Conservation (phyloP, 2,113 vertebrate species). For the Lanius collurio region DNA sequence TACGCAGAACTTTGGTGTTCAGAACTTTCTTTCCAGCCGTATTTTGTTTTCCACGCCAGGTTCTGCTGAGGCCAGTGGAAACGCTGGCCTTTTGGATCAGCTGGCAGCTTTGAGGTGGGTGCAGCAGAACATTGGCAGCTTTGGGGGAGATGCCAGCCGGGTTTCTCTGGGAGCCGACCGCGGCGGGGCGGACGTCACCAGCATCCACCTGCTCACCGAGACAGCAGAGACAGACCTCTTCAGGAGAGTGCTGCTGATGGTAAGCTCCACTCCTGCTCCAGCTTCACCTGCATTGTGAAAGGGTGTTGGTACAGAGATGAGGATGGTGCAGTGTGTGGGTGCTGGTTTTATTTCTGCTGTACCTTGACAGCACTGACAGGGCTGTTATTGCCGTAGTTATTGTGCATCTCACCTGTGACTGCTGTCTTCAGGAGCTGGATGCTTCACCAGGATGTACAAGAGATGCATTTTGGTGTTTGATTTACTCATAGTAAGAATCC, state of each 20-base stretch:
- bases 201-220: slow-evolving; percentile 79
- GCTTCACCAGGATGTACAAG: background rate
- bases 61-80: slow-evolving; percentile 42
- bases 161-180: slow-evolving; percentile 83
- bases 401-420: slow-evolving; percentile 29
- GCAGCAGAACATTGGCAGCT: slow-evolving; percentile 77
- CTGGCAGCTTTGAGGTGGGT: slow-evolving; percentile 83
- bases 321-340: background rate
- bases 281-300: background rate
- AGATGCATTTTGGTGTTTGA: slow-evolving; percentile 1
- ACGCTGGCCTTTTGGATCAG: slow-evolving; percentile 87
- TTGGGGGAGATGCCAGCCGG: slow-evolving; percentile 78
- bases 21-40: background rate
- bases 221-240: slow-evolving; percentile 32
- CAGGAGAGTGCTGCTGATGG: slow-evolving; percentile 77
- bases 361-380: background rate
- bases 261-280: slow-evolving; percentile 43
- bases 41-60: slow-evolving; percentile 21
- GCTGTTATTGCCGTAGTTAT: background rate
- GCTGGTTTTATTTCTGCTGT: background rate
- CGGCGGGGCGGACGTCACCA: slow-evolving; percentile 78
- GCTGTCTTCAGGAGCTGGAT: background rate
- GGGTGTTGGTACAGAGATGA: background rate
- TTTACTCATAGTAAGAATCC: slow-evolving; percentile 53
- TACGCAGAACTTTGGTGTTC: background rate